Base-by-base conservation (phyloP, 2,797 vertebrate species). In the Mus caroli region DNA sequence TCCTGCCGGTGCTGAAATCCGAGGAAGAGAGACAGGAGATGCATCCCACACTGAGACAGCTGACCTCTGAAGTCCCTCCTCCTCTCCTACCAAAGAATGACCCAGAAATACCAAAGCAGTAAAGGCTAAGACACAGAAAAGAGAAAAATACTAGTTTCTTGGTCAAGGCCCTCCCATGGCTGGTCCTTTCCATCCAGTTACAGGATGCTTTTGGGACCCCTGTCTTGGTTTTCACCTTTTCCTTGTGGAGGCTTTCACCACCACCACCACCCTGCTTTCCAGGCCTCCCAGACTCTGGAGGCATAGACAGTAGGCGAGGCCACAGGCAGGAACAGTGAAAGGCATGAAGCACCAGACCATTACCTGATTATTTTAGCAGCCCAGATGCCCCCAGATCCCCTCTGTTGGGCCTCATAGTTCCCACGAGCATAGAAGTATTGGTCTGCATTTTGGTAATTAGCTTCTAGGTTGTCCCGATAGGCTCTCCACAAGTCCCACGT, bases 1-100 rank as follows among this genome's bases (percentile, higher is more conserved):
- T 98, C 95, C 98, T 98, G 95, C 0, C 20, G 0, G 99, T 1
- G 2, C 99, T 99, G 75, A 34, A 50, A 52, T 56, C 58, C 20
- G 9, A 96, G 79, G 20, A 64, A 84, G 80, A 58, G 37, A 37
- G 6, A 75, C 87, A 40, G 0, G 9, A 46, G 28, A 40, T 54
- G 71, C 82, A 56, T 31, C 20, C 31, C 80, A 84, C 77, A 79
- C 10, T 40, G 24, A 31, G 34, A 40, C 6, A 31, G 1, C 15
- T n/a, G 6, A 17, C 8, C 9, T 7, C 67, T 22, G 1, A 0
- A 6, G 50, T 58, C 15, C 7, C 28, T 28, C 54, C 50, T 31
- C 52, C 43, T 56, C 56, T 24, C 37, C 80, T 43, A 60, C 4
- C 9, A 46, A 84, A 17, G 19, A 6, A 20, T 6, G 10, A 22